Evolutionary conservation across 2,888 invertebrate genomes (phyloP).

Genomic region (Chymomyza amoena): DNA sequence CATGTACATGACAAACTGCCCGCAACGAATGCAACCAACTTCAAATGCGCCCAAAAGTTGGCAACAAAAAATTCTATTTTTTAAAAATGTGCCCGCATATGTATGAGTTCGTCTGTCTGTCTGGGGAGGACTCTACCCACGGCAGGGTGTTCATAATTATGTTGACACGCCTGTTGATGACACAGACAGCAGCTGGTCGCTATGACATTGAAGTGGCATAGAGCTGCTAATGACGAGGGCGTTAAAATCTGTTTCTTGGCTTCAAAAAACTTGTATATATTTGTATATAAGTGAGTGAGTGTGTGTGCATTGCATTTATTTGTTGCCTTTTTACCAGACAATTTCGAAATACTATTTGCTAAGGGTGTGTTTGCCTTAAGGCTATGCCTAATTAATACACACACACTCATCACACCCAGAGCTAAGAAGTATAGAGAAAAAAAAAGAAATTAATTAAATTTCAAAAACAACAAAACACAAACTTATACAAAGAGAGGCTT

Average conservation of each 20-base stretch:
- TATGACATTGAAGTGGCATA: slow-evolving; percentile 4
- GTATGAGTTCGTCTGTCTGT: not conserved
- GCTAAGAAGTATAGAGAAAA: not conserved
- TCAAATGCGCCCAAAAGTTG: slow-evolving; percentile 6
- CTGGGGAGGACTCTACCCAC: not conserved
- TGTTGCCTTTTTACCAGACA: slow-evolving; percentile 45
- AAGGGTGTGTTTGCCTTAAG: slow-evolving; percentile 55
- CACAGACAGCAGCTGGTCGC: slow-evolving; percentile 37
- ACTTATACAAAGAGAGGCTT: slow-evolving; percentile 14
- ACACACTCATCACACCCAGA: slow-evolving; percentile 33
- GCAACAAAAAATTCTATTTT: slow-evolving; percentile 1
- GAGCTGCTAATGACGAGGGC: slow-evolving; percentile 26
- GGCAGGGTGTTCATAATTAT: slow-evolving; percentile 40
- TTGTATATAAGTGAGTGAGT: too few species aligned
- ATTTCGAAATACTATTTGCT: slow-evolving; percentile 30
- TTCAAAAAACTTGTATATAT: too few species aligned
- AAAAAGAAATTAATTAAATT: slow-evolving; percentile 68
- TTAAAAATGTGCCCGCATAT: slow-evolving; percentile 3
- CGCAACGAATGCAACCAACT: not conserved
- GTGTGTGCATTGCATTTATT: slow-evolving; percentile 23
- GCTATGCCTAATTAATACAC: slow-evolving; percentile 63
- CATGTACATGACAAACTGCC: slow-evolving; percentile 35
- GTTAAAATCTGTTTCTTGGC: not conserved
- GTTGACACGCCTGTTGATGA: slow-evolving; percentile 47
- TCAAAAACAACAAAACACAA: slow-evolving; percentile 20